Percentiles rank a stretch among this genome's conserved stretches.
Evolutionary conservation across 2,888 invertebrate genomes (phyloP).

Genomic region (Proisotoma minuta): DNA sequence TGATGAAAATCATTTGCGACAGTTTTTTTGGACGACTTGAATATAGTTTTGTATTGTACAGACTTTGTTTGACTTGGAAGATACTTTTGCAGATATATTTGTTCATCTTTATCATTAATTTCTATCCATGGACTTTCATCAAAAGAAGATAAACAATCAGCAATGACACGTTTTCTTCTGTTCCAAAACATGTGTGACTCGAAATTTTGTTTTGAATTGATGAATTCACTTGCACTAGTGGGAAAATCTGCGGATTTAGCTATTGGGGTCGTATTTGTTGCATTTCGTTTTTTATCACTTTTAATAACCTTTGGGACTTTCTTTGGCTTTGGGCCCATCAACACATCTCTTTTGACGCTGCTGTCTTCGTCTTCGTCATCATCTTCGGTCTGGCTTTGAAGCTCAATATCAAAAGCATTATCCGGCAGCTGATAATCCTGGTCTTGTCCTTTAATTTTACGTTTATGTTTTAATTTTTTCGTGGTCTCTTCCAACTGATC

Average conservation of each 20-base stretch:
- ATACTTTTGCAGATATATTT: background rate
- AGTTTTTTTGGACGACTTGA: background rate
- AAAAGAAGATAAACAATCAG: background rate
- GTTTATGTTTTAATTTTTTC: too few relatives aligned
- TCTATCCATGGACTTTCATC: background rate
- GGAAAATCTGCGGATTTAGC: background rate
- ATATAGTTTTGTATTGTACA: constrained; percentile 19
- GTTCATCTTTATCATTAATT: background rate
- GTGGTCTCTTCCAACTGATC: background rate
- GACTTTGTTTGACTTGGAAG: constrained; percentile 20
- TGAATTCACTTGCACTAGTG: background rate
- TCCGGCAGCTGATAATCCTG: too few relatives aligned
- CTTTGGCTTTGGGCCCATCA: background rate
- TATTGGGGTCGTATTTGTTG: background rate
- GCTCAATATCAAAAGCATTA: constrained; percentile 2
- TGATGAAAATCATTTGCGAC: constrained; percentile 21
- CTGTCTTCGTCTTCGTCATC: constrained; percentile 8
- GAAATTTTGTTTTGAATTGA: background rate
- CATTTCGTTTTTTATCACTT: too few relatives aligned
- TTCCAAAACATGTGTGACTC: background rate
- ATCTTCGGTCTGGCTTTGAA: constrained; percentile 1
- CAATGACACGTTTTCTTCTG: background rate
- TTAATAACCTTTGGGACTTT: background rate
- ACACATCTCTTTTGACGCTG: too few relatives aligned
- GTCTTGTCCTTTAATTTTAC: too few relatives aligned